Evolutionary conservation across 2,113 vertebrate genomes (phyloP), one percentile per base, ranked within the genome.

Genomic region (Zapornia atra): DNA sequence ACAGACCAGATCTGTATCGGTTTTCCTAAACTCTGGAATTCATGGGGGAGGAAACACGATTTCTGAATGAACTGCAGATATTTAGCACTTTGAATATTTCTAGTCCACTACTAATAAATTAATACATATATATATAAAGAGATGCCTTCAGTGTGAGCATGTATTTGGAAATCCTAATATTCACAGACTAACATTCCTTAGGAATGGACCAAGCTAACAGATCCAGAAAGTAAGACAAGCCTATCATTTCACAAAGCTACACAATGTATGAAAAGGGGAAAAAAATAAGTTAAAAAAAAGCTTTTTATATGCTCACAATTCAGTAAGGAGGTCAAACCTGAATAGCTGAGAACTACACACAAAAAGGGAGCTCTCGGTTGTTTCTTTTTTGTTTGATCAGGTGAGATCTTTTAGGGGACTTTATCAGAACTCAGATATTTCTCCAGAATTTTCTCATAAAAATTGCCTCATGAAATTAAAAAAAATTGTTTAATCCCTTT

Each of bases 1-100:
- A 66, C 38, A 83, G 68, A 84, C 25, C 68, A 96, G 80, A 83
- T 92, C 64, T 96, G 79, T 28, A 78, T 48, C 48, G 38, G 75
- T 85, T 89, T 92, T 78, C 14, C 68, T 64, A 29, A 96, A 81
- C 71, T 90, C 82, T 76, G 83, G 76, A 81, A 93, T 42, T 76
- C 31, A 77, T 17, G 90, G 75, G 31, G 85, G 75, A 86, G 79
- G 75, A 96, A 91, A 51, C 15, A 15, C 95, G 75, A 42, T 60
- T 83, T 88, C 68, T 90, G 73, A 93, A 83, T 48, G 40, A 83
- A 75, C n/a, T 44, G 34, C n/a, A 78, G 34, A 34, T 25, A 77
- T 66, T 90, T 86, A 91, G 68, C 28, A 31, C 57, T 69, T 90
- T 38, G 42, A 80, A 3, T 85, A 72, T 85, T 92, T 69, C 29